Conservation (phyloP, 1,140 invertebrate species). For the Galleria mellonella region DNA sequence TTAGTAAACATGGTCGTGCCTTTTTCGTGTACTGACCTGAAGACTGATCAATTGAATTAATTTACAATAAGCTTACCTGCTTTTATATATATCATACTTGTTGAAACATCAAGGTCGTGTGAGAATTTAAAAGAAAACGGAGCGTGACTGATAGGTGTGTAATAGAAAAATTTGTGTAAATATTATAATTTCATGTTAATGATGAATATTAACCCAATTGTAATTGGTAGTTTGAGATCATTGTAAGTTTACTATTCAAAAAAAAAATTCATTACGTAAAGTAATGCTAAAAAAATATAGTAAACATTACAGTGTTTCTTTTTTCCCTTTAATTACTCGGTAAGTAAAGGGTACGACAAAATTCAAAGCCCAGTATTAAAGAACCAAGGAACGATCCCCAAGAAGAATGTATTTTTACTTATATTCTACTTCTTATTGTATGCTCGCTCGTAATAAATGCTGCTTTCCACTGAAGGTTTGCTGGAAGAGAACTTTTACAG, state of each 20-base stretch:
- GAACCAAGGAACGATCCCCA: too few relatives aligned
- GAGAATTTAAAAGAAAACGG: conserved; percentile 1
- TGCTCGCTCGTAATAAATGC: too few relatives aligned
- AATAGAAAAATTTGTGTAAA: background rate
- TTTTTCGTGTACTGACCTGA: background rate
- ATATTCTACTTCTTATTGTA: too few relatives aligned
- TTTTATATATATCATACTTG: conserved; percentile 1
- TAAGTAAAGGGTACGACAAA: too few relatives aligned
- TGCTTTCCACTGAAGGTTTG: too few relatives aligned
- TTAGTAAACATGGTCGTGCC: conserved; percentile 1
- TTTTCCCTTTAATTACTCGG: too few relatives aligned
- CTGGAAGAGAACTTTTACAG: too few relatives aligned
- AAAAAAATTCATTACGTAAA: too few relatives aligned
- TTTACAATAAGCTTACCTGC: background rate
- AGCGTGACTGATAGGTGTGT: conserved; percentile 1
- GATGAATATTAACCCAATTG: background rate
- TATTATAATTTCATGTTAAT: conserved; percentile 1
- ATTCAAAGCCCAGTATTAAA: too few relatives aligned
- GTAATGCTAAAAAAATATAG: too few relatives aligned
- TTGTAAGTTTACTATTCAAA: background rate
- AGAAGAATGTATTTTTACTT: too few relatives aligned
- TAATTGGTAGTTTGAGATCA: background rate
- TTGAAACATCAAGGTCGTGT: conserved; percentile 4
- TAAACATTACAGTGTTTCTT: too few relatives aligned
- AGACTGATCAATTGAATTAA: background rate